Conservation (phyloP, 2,113 vertebrate species). For the Dicaeum eximium region DNA sequence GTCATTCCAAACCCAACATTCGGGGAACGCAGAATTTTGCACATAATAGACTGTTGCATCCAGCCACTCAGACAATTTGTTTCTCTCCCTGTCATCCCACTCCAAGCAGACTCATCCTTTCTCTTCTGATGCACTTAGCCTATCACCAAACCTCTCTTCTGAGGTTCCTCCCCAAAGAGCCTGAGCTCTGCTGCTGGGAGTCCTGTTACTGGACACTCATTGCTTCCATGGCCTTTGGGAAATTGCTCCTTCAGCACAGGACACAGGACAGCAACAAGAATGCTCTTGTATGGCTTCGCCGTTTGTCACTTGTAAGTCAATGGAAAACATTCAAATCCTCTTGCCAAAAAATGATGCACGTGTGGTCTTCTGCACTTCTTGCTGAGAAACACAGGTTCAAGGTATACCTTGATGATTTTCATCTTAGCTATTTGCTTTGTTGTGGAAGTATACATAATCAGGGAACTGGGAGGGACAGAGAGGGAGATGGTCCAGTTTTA, state of each 20-base stretch:
- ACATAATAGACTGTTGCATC: neutral
- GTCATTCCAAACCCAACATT: neutral
- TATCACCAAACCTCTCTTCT: neutral
- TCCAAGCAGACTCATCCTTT: neutral
- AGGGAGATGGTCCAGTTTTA: neutral
- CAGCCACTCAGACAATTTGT: neutral
- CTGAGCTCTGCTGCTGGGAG: neutral
- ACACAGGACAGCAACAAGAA: neutral
- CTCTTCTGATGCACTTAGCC: neutral
- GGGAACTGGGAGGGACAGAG: neutral
- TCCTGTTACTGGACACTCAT: neutral
- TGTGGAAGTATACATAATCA: neutral
- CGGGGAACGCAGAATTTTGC: fast-evolving
- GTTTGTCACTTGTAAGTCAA: neutral
- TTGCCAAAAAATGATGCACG: neutral
- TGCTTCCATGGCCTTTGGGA: neutral
- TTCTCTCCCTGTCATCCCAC: neutral
- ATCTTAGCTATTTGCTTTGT: neutral
- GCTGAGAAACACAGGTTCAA: neutral
- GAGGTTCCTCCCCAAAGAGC: neutral
- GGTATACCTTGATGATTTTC: neutral
- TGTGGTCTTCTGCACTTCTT: neutral
- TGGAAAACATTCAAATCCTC: neutral
- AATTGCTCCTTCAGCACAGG: neutral
- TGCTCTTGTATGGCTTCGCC: fast-evolving